A percentile compares a stretch with the other conserved stretches of the same genome.
Evolutionary conservation across 2,888 invertebrate genomes (phyloP).

Genomic region (Eutolmus rufibarbis): DNA sequence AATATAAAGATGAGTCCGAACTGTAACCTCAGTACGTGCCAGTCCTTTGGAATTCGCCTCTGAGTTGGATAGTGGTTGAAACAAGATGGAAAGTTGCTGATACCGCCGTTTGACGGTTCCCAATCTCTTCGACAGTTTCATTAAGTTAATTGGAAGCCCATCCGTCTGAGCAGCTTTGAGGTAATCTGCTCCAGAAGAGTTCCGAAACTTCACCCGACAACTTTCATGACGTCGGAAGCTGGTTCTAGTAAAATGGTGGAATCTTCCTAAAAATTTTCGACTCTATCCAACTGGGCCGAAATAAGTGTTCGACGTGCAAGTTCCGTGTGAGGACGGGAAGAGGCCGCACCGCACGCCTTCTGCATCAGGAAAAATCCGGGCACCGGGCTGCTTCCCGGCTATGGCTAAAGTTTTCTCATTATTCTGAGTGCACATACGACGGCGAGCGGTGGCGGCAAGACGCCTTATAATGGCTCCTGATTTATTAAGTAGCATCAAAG

Average conservation of each 20-base stretch:
- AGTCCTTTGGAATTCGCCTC: neutral
- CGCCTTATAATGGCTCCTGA: constrained; percentile 17
- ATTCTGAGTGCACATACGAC: constrained; percentile 35
- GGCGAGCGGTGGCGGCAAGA: neutral
- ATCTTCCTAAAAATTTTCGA: neutral
- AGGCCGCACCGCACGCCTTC: neutral
- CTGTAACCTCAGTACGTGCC: neutral
- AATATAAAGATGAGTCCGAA: neutral
- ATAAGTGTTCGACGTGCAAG: constrained; percentile 8
- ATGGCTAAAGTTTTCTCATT: constrained; percentile 32
- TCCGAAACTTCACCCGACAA: neutral
- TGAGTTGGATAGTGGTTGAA: neutral
- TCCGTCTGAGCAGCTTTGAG: neutral
- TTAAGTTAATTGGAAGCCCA: constrained; percentile 22
- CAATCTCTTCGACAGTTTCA: constrained; percentile 20
- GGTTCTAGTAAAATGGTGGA: constrained; percentile 10
- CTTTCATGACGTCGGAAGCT: neutral
- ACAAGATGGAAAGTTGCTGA: neutral
- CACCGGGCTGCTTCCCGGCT: neutral
- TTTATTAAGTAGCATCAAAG: constrained; percentile 29
- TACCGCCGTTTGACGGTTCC: neutral
- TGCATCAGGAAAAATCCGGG: neutral
- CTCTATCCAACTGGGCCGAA: neutral
- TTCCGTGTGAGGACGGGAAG: neutral
- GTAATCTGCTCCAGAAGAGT: constrained; percentile 2